A percentile compares a stretch with the other conserved stretches of the same genome.
Conservation (phyloP, 1,140 invertebrate genomes). For the Physella acuta region DNA sequence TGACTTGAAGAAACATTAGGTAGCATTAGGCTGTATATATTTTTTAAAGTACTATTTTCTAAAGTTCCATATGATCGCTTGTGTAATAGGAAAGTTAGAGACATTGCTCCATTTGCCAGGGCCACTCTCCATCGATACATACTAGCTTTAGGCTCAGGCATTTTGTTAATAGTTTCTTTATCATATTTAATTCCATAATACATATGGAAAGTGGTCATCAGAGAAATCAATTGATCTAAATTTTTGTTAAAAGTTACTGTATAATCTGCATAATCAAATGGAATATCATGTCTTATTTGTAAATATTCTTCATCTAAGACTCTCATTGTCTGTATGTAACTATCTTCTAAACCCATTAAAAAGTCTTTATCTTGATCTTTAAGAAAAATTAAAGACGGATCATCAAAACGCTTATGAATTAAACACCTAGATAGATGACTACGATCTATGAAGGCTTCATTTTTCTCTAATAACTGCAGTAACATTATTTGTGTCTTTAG, state of each 20-base stretch:
- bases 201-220: background rate
- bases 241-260: background rate
- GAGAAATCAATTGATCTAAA: background rate
- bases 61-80: background rate
- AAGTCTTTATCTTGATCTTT: conserved; percentile 2
- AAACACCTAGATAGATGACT: conserved; percentile 25
- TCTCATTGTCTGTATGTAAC: conserved; percentile 19
- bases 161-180: background rate
- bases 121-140: background rate
- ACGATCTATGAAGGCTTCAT: conserved; percentile 9
- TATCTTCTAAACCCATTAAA: conserved; percentile 18
- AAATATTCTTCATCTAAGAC: conserved; percentile 29
- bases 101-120: background rate
- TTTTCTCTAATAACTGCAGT: conserved; percentile 17
- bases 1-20: background rate
- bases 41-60: background rate
- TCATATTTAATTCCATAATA: background rate
- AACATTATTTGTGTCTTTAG: conserved; percentile 25
- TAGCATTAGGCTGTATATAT: background rate
- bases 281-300: conserved; percentile 16
- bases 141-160: background rate
- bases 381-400: conserved; percentile 6
- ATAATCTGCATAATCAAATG: background rate
- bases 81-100: background rate
- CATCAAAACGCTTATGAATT: conserved; percentile 14